Evolutionary conservation across 1,140 invertebrate genomes (phyloP).

Genomic region (Bathynomus jamesi): DNA sequence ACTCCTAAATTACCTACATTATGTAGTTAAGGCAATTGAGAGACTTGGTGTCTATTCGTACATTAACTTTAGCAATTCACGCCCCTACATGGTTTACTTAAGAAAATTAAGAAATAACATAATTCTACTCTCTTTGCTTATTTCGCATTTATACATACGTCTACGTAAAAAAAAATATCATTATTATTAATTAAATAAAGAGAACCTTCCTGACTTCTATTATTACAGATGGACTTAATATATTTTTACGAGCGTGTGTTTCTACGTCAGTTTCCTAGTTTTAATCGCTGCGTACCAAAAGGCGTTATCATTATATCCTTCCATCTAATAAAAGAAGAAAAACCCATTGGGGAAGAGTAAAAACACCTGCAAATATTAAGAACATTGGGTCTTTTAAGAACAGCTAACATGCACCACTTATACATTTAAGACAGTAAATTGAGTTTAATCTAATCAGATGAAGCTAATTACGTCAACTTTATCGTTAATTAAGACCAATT

Average conservation of each 20-base stretch:
- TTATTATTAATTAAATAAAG: conserved; percentile 1
- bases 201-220: background rate
- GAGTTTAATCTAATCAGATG: background rate
- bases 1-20: background rate
- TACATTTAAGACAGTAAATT: background rate
- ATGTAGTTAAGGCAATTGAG: background rate
- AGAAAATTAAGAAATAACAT: background rate
- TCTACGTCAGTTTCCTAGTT: background rate
- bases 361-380: background rate
- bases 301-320: background rate
- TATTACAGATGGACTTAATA: background rate
- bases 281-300: background rate
- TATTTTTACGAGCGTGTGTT: background rate
- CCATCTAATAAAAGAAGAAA: background rate
- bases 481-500: conserved; percentile 1
- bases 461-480: background rate
- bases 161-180: too few species aligned
- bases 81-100: conserved; percentile 1
- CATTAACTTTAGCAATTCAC: background rate
- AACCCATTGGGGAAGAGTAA: background rate
- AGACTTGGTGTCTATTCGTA: background rate
- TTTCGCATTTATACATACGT: background rate
- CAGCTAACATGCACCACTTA: background rate
- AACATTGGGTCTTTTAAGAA: background rate
- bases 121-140: background rate